Conservation (phyloP, 2,797 vertebrate genomes). For the Enteromius paludinosus region DNA sequence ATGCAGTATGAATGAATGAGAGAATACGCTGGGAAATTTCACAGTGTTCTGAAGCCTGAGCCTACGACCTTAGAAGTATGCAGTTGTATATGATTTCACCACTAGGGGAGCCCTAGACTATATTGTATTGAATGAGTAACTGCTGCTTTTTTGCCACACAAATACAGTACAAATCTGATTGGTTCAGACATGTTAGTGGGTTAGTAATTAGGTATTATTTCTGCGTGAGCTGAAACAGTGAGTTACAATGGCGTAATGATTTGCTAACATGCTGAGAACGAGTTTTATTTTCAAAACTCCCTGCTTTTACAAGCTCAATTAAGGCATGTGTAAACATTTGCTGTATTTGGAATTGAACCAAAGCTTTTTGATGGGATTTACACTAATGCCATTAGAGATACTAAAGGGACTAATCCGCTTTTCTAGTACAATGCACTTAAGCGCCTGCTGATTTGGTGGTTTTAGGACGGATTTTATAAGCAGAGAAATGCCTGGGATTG, state of each 20-base stretch:
- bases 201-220: not conserved
- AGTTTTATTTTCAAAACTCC: not conserved
- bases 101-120: not conserved
- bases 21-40: not conserved
- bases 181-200: not conserved
- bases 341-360: conserved; percentile 32
- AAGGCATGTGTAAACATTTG: conserved; percentile 21
- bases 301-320: not conserved
- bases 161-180: not conserved
- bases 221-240: not conserved
- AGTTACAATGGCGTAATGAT: not conserved
- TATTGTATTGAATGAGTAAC: not conserved
- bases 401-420: conserved; percentile 38
- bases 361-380: conserved; percentile 39
- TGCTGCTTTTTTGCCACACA: not conserved
- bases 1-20: not conserved
- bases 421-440: conserved; percentile 30
- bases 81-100: not conserved
- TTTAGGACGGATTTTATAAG: conserved; percentile 8
- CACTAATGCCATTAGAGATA: conserved; percentile 23
- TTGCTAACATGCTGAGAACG: not conserved
- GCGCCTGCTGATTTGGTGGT: conserved; percentile 9
- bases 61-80: not conserved
- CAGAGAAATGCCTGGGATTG: not conserved
- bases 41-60: not conserved